Evolutionary conservation across 2,797 vertebrate species (phyloP).

Genomic region (Dipus sagitta): DNA sequence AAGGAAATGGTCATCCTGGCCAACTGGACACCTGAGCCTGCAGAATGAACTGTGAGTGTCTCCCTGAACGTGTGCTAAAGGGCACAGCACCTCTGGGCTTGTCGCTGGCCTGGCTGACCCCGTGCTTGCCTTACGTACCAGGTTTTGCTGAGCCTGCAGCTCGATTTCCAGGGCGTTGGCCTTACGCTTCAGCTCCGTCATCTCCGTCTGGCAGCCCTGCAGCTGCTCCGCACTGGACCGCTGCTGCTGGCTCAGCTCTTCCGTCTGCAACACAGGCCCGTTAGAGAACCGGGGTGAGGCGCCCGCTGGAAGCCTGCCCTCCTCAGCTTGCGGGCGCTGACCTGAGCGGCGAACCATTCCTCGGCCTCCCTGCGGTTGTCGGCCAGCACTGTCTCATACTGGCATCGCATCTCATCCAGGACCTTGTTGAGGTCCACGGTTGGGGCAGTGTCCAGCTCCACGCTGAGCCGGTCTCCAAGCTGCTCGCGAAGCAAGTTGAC

Average conservation of each 20-base stretch:
- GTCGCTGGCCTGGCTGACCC: background rate
- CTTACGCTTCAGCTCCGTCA: conserved; percentile 81
- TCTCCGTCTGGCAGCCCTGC: conserved; percentile 80
- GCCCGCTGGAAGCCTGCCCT: background rate
- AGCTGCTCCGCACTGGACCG: conserved; percentile 72
- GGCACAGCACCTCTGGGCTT: background rate
- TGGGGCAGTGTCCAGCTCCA: conserved; percentile 82
- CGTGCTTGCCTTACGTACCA: conserved; percentile 74
- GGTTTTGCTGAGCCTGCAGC: conserved; percentile 81
- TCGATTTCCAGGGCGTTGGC: conserved; percentile 83
- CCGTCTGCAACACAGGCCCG: conserved; percentile 75
- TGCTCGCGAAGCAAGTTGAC: conserved; percentile 78
- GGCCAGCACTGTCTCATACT: conserved; percentile 82
- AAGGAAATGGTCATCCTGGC: background rate
- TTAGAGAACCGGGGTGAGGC: background rate
- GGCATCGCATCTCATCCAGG: conserved; percentile 82
- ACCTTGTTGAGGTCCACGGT: conserved; percentile 80
- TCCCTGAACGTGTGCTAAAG: background rate
- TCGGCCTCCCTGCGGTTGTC: conserved; percentile 82
- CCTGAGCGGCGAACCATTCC: conserved; percentile 81
- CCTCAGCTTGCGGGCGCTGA: background rate
- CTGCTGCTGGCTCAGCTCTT: conserved; percentile 83
- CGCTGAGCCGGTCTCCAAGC: conserved; percentile 82
- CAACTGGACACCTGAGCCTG: background rate
- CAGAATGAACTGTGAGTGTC: background rate